Evolutionary conservation across 2,797 vertebrate species (phyloP).

Genomic region (Tachyglossus aculeatus): DNA sequence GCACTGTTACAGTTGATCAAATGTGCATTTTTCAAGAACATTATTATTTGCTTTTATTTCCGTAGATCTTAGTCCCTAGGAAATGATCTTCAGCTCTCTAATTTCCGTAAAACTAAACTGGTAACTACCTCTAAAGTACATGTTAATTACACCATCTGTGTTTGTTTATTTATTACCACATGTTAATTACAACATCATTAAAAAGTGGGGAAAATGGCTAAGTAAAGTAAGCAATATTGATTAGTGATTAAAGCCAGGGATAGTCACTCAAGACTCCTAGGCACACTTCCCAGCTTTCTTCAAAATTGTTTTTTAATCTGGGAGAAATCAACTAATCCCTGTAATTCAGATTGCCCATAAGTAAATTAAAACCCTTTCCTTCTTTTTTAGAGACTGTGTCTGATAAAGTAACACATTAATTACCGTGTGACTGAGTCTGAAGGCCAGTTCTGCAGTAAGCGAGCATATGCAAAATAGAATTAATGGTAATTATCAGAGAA

Average conservation of each 20-base stretch:
- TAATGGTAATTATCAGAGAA: too few relatives aligned
- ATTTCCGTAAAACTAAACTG: constrained; percentile 5
- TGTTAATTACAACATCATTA: too few relatives aligned
- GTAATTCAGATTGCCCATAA: background rate
- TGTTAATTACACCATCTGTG: constrained; percentile 23
- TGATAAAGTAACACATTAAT: background rate
- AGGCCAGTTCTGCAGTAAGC: too few relatives aligned
- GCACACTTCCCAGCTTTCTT: background rate
- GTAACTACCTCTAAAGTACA: constrained; percentile 21
- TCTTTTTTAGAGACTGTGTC: background rate
- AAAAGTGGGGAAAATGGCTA: constrained; percentile 27
- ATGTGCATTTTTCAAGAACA: background rate
- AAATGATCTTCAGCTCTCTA: constrained; percentile 21
- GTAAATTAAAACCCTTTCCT: background rate
- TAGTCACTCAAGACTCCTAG: constrained; percentile 1
- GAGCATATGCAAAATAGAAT: too few relatives aligned
- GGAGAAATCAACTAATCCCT: background rate
- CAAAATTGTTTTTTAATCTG: background rate
- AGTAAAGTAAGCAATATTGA: background rate
- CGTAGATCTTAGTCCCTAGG: background rate
- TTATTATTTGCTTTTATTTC: background rate
- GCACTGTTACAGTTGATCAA: too few relatives aligned
- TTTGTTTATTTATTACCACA: too few relatives aligned
- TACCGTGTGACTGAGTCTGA: too few relatives aligned
- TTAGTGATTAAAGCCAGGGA: background rate